Evolutionary conservation across 2,797 vertebrate genomes (phyloP).

Genomic region (Ciconia nigra): DNA sequence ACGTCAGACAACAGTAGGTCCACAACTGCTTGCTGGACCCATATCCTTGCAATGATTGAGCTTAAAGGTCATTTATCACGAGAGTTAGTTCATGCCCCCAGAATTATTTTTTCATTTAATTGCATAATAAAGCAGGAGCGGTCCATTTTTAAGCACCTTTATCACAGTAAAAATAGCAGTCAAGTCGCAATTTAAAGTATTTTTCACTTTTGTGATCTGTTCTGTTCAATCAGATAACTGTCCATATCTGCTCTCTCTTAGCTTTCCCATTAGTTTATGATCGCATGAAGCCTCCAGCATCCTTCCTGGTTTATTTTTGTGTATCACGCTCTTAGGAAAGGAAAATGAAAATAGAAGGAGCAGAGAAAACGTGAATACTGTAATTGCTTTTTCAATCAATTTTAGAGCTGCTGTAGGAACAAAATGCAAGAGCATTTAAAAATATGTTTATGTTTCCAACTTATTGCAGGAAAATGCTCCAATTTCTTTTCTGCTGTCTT

Average conservation of each 20-base stretch:
- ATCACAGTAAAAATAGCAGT: background rate
- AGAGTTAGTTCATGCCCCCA: background rate
- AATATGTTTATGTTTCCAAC: constrained; percentile 42
- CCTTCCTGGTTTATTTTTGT: background rate
- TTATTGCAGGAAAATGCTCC: background rate
- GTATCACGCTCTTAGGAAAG: background rate
- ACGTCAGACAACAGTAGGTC: rapidly evolving
- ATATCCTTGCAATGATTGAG: background rate
- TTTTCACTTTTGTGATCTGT: background rate
- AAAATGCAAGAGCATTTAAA: background rate
- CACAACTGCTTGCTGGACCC: background rate
- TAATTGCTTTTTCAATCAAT: constrained; percentile 6
- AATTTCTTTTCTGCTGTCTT: background rate
- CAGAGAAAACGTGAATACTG: background rate
- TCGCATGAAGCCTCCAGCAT: background rate
- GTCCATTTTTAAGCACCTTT: background rate
- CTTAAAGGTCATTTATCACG: background rate
- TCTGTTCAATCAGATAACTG: background rate
- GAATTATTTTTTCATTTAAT: background rate
- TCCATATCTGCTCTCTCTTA: background rate
- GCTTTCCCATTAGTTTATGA: background rate
- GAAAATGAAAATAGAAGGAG: background rate
- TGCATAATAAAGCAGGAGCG: background rate
- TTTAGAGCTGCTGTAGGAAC: background rate
- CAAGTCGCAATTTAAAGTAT: background rate